Percentiles rank a stretch among this genome's conserved stretches.
Conservation (phyloP, 2,797 vertebrate species). For the Halcyon chelicuti region DNA sequence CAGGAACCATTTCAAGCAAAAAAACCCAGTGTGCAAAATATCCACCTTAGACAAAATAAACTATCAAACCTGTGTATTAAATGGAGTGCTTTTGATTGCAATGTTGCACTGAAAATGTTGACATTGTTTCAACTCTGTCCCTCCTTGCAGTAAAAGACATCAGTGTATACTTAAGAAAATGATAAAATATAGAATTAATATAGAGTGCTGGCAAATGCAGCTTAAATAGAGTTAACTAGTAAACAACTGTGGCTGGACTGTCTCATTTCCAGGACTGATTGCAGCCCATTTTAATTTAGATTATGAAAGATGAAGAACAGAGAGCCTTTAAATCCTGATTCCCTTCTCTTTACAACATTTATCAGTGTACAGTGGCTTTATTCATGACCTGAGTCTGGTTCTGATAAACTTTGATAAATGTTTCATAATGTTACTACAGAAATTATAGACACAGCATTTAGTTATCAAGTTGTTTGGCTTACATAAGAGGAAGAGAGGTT, state of each 20-base stretch:
- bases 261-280: slow-evolving; percentile 8
- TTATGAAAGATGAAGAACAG: background rate
- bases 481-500: background rate
- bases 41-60: slow-evolving; percentile 37
- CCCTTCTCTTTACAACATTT: background rate
- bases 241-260: background rate
- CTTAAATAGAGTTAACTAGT: background rate
- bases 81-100: background rate
- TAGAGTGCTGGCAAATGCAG: background rate
- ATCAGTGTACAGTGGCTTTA: background rate
- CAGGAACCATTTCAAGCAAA: slow-evolving; percentile 46
- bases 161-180: background rate
- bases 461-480: background rate
- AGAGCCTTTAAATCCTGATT: background rate
- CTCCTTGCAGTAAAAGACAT: background rate
- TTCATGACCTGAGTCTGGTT: background rate
- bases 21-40: background rate
- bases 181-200: slow-evolving; percentile 16
- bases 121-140: background rate
- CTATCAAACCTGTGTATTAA: background rate
- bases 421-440: background rate
- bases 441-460: background rate
- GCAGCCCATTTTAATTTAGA: background rate
- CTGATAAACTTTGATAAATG: slow-evolving; percentile 17
- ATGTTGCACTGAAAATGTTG: background rate